Conservation (phyloP, 2,797 vertebrate species). For the Cuniculus paca region DNA sequence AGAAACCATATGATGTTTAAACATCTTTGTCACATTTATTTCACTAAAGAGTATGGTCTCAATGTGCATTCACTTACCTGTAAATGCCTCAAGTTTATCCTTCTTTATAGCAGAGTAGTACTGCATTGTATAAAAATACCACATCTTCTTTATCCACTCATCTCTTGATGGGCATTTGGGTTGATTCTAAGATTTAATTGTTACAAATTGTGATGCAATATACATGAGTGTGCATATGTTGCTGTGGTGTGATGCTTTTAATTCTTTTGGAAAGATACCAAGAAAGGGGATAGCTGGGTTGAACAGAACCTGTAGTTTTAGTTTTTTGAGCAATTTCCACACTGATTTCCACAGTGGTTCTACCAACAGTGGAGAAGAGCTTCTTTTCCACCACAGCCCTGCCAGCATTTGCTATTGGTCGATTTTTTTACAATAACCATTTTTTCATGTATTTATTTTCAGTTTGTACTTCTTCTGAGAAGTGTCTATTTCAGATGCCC, state of each 20-base stretch:
- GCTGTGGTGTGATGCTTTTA: not conserved
- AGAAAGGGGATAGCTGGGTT: not conserved
- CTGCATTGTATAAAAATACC: not conserved
- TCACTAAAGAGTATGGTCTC: not conserved
- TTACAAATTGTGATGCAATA: not conserved
- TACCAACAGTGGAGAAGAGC: not conserved
- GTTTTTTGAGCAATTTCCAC: not conserved
- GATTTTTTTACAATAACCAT: not conserved
- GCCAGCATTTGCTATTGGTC: not conserved
- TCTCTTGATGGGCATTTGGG: not conserved
- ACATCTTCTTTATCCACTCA: not conserved
- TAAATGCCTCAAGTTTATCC: not conserved
- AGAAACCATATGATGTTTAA: not conserved
- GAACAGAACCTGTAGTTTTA: not conserved
- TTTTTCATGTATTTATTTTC: not conserved
- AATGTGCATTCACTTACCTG: not conserved
- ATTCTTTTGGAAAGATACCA: not conserved
- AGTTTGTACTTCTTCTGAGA: not conserved
- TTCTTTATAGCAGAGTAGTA: not conserved
- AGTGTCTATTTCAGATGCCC: not conserved
- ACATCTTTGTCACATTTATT: not conserved
- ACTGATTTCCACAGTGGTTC: not conserved
- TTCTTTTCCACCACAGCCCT: not conserved
- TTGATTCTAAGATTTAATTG: not conserved
- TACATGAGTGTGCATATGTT: not conserved